Evolutionary conservation across 2,888 invertebrate species (phyloP).

Genomic region (Eupithecia tripunctaria): DNA sequence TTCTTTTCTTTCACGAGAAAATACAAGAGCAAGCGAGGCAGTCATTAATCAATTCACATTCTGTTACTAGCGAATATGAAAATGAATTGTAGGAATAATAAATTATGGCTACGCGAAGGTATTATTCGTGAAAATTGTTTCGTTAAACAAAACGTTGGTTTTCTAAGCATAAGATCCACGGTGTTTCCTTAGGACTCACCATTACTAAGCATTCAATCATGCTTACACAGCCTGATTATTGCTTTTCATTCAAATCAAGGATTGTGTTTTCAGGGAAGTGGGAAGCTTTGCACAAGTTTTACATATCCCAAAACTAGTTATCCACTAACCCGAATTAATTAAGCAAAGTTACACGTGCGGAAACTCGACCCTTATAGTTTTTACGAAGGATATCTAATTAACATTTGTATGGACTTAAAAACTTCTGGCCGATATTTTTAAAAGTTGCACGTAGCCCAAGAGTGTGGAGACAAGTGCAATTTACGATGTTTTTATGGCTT

Average conservation of each 20-base stretch:
- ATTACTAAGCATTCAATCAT: constrained; percentile 20
- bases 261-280: constrained; percentile 34
- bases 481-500: constrained; percentile 64
- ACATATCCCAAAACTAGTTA: constrained; percentile 29
- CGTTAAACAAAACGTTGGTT: constrained; percentile 40
- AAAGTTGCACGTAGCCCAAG: constrained; percentile 32
- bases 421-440: constrained; percentile 25
- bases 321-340: constrained; percentile 29
- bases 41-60: constrained; percentile 64
- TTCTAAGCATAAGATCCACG: constrained; percentile 20
- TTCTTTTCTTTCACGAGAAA: constrained; percentile 44
- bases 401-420: constrained; percentile 25
- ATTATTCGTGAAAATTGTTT: constrained; percentile 55
- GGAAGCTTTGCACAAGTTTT: constrained; percentile 25
- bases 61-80: constrained; percentile 59
- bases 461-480: constrained; percentile 50
- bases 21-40: constrained; percentile 51
- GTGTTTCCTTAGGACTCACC: constrained; percentile 27
- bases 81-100: constrained; percentile 64
- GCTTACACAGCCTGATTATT: constrained; percentile 24
- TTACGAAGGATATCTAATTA: constrained; percentile 28
- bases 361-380: constrained; percentile 28
- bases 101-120: constrained; percentile 53
- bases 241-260: constrained; percentile 18
- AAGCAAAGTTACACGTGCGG: constrained; percentile 23